Base-by-base conservation (phyloP, 2,888 invertebrate species). In the Melanotus villosus region DNA sequence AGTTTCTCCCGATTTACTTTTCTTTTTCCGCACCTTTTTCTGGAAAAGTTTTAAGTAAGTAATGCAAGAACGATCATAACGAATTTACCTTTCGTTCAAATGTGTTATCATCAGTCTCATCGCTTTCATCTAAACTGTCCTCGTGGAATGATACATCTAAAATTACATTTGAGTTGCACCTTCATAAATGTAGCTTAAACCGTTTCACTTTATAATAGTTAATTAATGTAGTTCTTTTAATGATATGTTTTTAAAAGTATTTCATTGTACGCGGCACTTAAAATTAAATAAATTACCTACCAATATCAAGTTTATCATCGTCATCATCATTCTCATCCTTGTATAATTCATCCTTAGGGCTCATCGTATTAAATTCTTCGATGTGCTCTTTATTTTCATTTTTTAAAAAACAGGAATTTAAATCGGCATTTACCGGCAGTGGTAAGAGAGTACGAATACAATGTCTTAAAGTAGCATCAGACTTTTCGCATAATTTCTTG, bases 401-500 rank as follows among this genome's bases (percentile, higher is more conserved):
- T 32, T 54, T 54, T 6, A 54, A 1, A 54, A 54, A 32, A 19
- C 21, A 54, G 4, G 54, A 32, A 18, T 30, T 16, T 1, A 54
- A 6, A 6, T 23, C 18, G 10, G 9, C 26, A 19, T 34, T 65
- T 1, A 26, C 26, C n/a, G 66, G 26, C 9, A 47, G 18, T 21
- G 67, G 68, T 32, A 64, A 16, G 57, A 57, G 12, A 36, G 19
- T 63, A 34, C 57, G 58, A 14, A 38, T 21, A 16, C 47, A 68
- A n/a, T 74, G 54, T 47, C 76, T 62, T 67, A 81, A 75, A 14
- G 74, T 74, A 7, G 16, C n/a, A 71, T 82, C 80, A 1, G 82
- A 82, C n/a, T 76, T 77, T 74, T 81, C 78, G 69, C 81, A 82
- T 23, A 79, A 70, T 64, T 77, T 76, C 66, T 75, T 78, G 60